Evolutionary conservation across 2,888 invertebrate genomes (phyloP), one percentile per base, ranked within the genome.

Genomic region (Chrysolina oricalcia): DNA sequence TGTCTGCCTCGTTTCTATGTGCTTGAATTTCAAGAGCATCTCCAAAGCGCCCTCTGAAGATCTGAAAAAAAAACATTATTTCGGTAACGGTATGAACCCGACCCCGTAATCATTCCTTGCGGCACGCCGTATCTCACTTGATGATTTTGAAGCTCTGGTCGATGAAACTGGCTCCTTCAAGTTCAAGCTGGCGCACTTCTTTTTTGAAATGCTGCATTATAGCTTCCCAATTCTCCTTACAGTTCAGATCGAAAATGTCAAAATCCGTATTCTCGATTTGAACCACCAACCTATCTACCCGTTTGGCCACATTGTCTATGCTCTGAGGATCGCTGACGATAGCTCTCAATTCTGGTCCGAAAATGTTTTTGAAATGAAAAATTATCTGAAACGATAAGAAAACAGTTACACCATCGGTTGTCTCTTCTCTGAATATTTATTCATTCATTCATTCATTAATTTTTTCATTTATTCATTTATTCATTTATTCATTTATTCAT

Each of bases 321-420:
- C 95, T 93, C 11, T 95, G 93, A 0, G 97, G 96, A 86, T 97
- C 96, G 77, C 93, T 94, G 46, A 97, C 95, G 43, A 97, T 95
- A 0, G 96, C 94, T 85, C 96, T 96, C 2, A 98, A 88, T 83
- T 97, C 96, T 0, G 93, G 91, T 0, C 97, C 97, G 86, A 98
- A 97, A 75, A 98, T 94, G 81, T 96, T 96, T 87, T 96, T 94
- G 85, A 97, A 97, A 85, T 97, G 96, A 84, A 95, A 93, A 4
- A 97, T 90, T 0, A 96, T 93, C 94, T 94, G 85, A 11, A 65
- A 75, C n/a, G 63, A 35, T 35, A 35, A 35, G 8, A 35, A 35
- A 35, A 35, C 4, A 35, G 8, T 35, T 35, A 35, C 35, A 35
- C 8, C 8, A 35, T 8, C 35, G 35, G n/a, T n/a, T n/a, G n/a